Evolutionary conservation across 2,113 vertebrate species (phyloP).

Genomic region (Alouatta palliata): DNA sequence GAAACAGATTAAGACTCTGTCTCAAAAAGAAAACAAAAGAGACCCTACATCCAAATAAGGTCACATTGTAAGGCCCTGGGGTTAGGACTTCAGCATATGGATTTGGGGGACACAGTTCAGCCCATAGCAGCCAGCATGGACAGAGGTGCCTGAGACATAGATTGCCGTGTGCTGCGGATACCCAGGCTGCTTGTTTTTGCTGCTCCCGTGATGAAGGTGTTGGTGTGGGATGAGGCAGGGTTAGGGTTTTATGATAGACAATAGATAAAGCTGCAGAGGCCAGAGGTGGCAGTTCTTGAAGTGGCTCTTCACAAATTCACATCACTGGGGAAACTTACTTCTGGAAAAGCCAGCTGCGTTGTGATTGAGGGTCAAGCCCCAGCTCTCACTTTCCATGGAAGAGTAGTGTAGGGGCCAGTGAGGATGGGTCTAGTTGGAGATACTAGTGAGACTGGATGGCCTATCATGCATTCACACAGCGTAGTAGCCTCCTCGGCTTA

Average conservation of each 20-base stretch:
- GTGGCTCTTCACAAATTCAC: background rate
- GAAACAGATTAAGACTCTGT: too few relatives aligned
- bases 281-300: fast-evolving
- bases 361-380: background rate
- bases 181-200: fast-evolving
- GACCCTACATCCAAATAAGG: background rate
- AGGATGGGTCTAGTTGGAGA: background rate
- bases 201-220: fast-evolving
- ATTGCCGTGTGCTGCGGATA: fast-evolving
- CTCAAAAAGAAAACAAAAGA: background rate
- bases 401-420: background rate
- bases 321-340: background rate
- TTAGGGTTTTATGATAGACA: background rate
- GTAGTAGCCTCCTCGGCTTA: background rate
- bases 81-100: background rate
- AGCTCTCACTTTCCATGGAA: background rate
- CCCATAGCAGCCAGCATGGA: background rate
- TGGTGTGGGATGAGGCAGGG: fast-evolving
- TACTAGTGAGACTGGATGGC: too few relatives aligned
- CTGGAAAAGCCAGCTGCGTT: background rate
- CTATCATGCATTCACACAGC: background rate
- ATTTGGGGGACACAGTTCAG: background rate
- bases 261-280: background rate
- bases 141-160: background rate
- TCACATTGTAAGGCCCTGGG: background rate